A percentile compares a stretch with the other conserved stretches of the same genome.
These are phyloP conservation scores for Sinohyriopsis cumingii DNA, from an alignment of 2,888 invertebrate genomes.

Conservation along the genomic window DNA sequence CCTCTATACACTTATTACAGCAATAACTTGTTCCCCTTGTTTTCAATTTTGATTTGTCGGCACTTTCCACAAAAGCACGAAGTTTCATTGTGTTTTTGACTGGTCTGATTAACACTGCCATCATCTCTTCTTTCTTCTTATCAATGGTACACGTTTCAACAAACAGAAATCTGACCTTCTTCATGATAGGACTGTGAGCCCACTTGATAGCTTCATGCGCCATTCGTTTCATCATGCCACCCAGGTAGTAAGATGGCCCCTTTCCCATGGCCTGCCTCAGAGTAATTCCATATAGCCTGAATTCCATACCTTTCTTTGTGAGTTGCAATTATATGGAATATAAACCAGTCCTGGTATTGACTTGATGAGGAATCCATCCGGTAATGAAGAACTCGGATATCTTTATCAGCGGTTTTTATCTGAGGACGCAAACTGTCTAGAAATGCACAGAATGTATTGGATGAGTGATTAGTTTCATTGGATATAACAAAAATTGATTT, in stretches of 20 bases:
- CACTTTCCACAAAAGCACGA: constrained; percentile 1
- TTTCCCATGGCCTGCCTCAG: constrained; percentile 19
- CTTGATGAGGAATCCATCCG: constrained; percentile 23
- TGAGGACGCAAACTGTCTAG: constrained; percentile 10
- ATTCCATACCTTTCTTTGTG: constrained; percentile 10
- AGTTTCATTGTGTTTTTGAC: constrained; percentile 11
- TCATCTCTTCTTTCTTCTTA: constrained; percentile 2
- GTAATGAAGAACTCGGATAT: constrained; percentile 11
- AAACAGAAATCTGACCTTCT: constrained; percentile 1
- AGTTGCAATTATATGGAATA: constrained; percentile 19
- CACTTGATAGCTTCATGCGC: constrained; percentile 18
- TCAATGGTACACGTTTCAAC: neutral
- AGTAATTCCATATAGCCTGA: constrained; percentile 24
- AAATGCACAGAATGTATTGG: constrained; percentile 15
- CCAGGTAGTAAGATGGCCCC: constrained; percentile 15
- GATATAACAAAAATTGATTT: constrained; percentile 14
- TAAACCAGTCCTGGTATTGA: constrained; percentile 25
- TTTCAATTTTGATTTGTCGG: neutral
- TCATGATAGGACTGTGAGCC: constrained; percentile 2
- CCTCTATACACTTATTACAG: constrained; percentile 10
- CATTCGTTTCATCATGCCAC: constrained; percentile 14
- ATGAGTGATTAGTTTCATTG: constrained; percentile 13
- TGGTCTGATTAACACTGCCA: neutral
- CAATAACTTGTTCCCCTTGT: constrained; percentile 10
- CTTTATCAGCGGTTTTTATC: constrained; percentile 9